These are phyloP conservation scores for Casuarius casuarius DNA, from an alignment of 2,113 vertebrate genomes.

Conservation along the genomic window DNA sequence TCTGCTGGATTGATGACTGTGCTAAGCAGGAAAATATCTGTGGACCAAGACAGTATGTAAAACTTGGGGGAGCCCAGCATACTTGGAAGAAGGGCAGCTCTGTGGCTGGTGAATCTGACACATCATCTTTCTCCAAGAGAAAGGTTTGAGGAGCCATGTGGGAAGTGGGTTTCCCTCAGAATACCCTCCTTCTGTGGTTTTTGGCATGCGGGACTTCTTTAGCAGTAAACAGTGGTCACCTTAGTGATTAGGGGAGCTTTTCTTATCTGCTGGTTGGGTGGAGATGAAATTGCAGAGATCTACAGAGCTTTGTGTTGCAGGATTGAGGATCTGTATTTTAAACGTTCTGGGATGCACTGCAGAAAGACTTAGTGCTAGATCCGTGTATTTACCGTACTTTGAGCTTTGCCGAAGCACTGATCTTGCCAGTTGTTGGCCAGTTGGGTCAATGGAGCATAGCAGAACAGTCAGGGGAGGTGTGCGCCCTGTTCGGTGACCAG, in stretches of 20 bases:
- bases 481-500: neutral
- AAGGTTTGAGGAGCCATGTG: neutral
- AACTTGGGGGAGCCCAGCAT: neutral
- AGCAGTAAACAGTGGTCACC: neutral
- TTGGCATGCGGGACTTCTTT: neutral
- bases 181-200: neutral
- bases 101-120: neutral
- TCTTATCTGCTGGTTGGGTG: neutral
- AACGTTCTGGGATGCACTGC: neutral
- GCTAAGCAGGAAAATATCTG: neutral
- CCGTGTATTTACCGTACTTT: neutral
- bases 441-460: neutral
- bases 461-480: too few relatives aligned
- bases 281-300: neutral
- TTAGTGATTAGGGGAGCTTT: neutral
- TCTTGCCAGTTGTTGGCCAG: neutral
- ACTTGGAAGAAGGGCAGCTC: neutral
- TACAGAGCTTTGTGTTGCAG: neutral
- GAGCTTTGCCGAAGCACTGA: neutral
- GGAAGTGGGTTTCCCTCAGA: neutral
- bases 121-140: fast-evolving
- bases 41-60: neutral
- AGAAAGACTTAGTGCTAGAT: neutral
- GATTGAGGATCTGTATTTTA: neutral
- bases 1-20: neutral